These are phyloP conservation scores for Heterodera carotae DNA, from an alignment of 1,140 invertebrate genomes.

Conservation along the genomic window DNA sequence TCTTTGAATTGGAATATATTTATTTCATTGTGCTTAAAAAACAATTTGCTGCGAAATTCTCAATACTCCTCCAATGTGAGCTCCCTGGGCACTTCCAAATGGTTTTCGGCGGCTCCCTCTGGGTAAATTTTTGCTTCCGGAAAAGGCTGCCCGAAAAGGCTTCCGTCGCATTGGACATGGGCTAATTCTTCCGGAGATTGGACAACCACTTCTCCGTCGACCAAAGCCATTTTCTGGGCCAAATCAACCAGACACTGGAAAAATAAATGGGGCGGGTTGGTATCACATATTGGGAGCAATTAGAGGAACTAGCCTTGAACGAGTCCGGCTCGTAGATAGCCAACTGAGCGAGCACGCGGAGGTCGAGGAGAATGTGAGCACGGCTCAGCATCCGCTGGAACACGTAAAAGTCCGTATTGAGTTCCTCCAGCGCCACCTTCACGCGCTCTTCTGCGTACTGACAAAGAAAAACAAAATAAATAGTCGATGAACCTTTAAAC, in stretches of 20 bases:
- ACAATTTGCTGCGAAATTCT: not conserved
- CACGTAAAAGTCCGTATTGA: conserved; percentile 47
- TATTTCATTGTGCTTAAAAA: not conserved
- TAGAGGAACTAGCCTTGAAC: conserved; percentile 53
- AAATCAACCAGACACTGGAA: conserved; percentile 57
- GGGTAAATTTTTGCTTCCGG: conserved; percentile 44
- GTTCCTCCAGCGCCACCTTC: conserved; percentile 49
- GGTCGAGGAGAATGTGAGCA: conserved; percentile 60
- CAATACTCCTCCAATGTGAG: conserved; percentile 55
- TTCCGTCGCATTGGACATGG: conserved; percentile 45
- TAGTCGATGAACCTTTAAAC: too few relatives aligned
- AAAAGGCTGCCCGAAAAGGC: conserved; percentile 51
- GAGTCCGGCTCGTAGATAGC: conserved; percentile 62
- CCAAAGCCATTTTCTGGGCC: conserved; percentile 53
- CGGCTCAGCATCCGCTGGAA: conserved; percentile 52
- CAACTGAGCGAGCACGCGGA: conserved; percentile 52
- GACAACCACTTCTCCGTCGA: conserved; percentile 46
- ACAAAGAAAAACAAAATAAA: conserved; percentile 25
- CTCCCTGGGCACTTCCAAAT: conserved; percentile 52
- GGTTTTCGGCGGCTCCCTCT: conserved; percentile 50
- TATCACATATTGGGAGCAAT: conserved; percentile 6
- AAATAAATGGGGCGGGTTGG: not conserved
- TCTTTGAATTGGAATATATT: conserved; percentile 4
- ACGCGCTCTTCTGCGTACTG: conserved; percentile 57
- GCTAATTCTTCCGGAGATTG: conserved; percentile 37